Conservation (phyloP, 2,888 invertebrate genomes). For the Lamproptera curius region DNA sequence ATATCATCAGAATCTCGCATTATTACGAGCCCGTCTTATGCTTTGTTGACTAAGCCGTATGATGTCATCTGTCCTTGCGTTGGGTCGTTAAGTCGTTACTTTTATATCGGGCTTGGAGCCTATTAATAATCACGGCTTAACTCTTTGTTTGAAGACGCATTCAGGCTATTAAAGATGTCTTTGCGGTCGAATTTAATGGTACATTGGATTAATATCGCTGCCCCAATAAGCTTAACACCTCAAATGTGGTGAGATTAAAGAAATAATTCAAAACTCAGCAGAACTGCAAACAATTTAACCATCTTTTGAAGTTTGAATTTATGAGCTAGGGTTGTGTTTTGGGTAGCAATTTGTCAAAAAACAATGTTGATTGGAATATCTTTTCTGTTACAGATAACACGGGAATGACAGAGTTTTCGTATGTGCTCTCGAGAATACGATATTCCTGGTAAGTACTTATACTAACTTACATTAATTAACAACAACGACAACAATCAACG, state of each 20-base stretch:
- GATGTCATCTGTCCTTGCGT: constrained; percentile 14
- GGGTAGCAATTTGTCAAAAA: no score
- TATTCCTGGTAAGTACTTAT: constrained; percentile 50
- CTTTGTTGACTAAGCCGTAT: constrained; percentile 13
- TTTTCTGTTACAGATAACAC: constrained; percentile 61
- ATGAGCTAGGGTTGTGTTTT: no score
- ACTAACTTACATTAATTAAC: neutral
- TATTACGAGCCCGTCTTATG: constrained; percentile 15
- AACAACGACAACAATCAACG: neutral
- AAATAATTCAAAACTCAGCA: no score
- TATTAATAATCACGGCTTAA: neutral
- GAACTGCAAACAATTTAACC: no score
- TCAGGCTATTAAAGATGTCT: no score
- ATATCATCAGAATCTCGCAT: constrained; percentile 18
- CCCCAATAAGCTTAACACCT: no score
- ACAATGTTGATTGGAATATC: no score
- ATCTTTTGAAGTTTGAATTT: no score
- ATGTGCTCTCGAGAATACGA: constrained; percentile 31
- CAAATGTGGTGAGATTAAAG: no score
- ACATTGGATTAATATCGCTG: no score
- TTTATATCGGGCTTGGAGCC: constrained; percentile 1
- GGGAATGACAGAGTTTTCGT: constrained; percentile 63
- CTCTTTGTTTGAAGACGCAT: no score
- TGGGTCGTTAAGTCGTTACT: constrained; percentile 2
- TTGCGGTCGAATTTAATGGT: no score